Conservation (phyloP, 2,113 vertebrate genomes). For the Numenius arquata region DNA sequence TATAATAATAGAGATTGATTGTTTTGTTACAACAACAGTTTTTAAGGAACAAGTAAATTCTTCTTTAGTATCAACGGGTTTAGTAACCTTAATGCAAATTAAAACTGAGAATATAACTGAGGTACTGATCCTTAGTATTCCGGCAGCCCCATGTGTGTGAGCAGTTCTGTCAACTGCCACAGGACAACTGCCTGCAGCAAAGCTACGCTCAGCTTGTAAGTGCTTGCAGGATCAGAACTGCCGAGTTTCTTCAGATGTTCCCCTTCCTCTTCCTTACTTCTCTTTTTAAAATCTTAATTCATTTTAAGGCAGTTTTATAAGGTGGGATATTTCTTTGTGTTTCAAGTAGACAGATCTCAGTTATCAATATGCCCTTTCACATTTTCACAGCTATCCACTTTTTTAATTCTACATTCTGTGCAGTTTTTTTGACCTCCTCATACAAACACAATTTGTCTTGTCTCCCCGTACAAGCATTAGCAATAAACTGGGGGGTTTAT, state of each 20-base stretch:
- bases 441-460: neutral
- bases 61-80: neutral
- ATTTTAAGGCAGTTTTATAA: neutral
- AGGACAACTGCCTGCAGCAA: neutral
- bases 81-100: neutral
- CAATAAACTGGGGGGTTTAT: neutral
- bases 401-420: neutral
- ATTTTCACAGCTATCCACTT: neutral
- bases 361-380: neutral
- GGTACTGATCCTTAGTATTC: neutral
- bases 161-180: neutral
- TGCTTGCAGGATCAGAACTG: neutral
- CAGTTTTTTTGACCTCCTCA: neutral
- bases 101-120: neutral
- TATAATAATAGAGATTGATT: neutral
- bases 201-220: neutral
- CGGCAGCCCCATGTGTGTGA: fast-evolving
- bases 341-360: neutral
- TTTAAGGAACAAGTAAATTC: neutral
- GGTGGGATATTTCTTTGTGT: neutral
- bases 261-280: neutral
- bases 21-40: neutral
- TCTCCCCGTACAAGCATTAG: neutral
- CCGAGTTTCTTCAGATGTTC: neutral
- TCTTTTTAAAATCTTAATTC: neutral